phyloP scores from a whole-genome alignment of 2,113 vertebrate genomes.

The Crotophaga sulcirostris region DNA sequence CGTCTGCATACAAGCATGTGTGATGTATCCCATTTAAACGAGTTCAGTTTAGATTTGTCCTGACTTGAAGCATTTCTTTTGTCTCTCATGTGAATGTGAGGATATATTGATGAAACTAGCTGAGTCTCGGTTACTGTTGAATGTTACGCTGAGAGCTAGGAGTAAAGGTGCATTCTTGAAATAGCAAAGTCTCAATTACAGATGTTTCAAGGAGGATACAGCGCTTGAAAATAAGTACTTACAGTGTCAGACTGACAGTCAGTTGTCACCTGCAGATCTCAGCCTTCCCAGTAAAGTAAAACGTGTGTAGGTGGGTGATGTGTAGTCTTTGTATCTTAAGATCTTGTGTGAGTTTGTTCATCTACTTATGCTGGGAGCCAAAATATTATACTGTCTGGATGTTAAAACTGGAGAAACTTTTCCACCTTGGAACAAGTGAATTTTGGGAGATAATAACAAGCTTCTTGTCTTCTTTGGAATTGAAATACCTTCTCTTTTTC shows the following conservation, averaged over 20 bases:
- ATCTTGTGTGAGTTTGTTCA: neutral
- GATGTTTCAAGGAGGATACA: neutral
- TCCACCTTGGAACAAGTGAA: neutral
- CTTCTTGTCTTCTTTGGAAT: neutral
- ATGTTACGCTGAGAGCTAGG: neutral
- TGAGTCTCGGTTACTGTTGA: neutral
- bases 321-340: neutral
- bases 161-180: neutral
- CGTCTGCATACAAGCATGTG: neutral
- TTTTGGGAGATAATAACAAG: neutral
- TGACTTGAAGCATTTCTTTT: fast-evolving
- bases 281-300: neutral
- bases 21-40: neutral
- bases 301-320: neutral
- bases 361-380: neutral
- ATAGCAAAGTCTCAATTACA: neutral
- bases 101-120: neutral
- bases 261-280: neutral
- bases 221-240: neutral
- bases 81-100: neutral
- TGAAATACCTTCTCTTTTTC: neutral
- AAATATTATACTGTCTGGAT: neutral
- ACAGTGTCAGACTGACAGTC: neutral
- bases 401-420: neutral
- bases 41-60: neutral